Conservation (phyloP, 2,797 vertebrate species). For the Helostoma temminkii region DNA sequence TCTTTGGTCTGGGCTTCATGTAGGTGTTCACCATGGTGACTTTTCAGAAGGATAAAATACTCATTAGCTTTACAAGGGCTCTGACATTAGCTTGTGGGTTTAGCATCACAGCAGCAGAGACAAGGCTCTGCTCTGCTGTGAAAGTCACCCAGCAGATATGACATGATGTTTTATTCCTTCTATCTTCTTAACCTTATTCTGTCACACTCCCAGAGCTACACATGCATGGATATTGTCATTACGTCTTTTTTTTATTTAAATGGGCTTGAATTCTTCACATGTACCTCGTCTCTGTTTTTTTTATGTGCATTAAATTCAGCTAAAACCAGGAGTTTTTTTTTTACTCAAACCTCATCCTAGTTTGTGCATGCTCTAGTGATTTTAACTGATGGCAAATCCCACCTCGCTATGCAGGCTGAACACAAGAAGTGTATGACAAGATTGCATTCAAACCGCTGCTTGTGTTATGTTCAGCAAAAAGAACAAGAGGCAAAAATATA, state of each 20-base stretch:
- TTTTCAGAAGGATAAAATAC: constrained; percentile 26
- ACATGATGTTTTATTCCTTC: constrained; percentile 71
- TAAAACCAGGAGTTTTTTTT: constrained; percentile 22
- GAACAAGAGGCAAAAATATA: constrained; percentile 44
- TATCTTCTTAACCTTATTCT: constrained; percentile 78
- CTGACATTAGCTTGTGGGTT: constrained; percentile 55
- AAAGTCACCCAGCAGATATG: constrained; percentile 66
- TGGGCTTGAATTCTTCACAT: constrained; percentile 43
- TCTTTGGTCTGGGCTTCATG: constrained; percentile 31
- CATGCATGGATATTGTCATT: constrained; percentile 56
- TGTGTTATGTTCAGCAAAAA: constrained; percentile 36
- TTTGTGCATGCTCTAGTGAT: constrained; percentile 41
- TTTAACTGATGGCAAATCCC: constrained; percentile 47
- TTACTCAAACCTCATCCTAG: constrained; percentile 31
- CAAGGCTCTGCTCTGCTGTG: constrained; percentile 49
- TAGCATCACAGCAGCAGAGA: constrained; percentile 47
- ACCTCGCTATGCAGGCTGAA: constrained; percentile 41
- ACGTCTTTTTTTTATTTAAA: constrained; percentile 58
- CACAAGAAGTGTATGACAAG: constrained; percentile 10
- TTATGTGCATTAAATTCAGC: constrained; percentile 34
- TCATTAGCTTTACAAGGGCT: constrained; percentile 53
- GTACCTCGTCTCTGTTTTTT: constrained; percentile 43
- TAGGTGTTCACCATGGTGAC: constrained; percentile 1
- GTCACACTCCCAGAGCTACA: constrained; percentile 64
- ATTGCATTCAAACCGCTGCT: constrained; percentile 39